Conservation (phyloP, 2,888 invertebrate genomes). For the Unio delphinus region DNA sequence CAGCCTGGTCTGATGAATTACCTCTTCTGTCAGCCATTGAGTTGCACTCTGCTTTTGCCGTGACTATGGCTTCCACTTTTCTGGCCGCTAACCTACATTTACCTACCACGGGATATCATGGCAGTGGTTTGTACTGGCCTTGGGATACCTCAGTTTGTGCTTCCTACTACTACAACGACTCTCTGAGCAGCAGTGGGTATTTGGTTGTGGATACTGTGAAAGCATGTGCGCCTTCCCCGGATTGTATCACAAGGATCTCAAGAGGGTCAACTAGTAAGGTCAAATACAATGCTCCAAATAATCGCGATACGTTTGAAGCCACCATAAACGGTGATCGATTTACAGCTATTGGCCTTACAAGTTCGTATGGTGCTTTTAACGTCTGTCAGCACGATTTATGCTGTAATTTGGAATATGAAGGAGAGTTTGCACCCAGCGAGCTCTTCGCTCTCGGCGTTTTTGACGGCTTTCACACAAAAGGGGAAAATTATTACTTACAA, state of each 20-base stretch:
- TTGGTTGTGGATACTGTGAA: constrained; percentile 20
- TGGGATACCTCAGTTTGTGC: constrained; percentile 23
- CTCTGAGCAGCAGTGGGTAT: constrained; percentile 8
- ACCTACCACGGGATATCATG: constrained; percentile 16
- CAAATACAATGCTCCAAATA: background rate
- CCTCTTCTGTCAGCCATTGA: constrained; percentile 29
- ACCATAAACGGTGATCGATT: constrained; percentile 23
- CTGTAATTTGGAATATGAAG: constrained; percentile 18
- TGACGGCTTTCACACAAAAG: constrained; percentile 22
- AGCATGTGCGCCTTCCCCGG: constrained; percentile 3
- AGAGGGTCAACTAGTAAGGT: background rate
- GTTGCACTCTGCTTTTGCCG: constrained; percentile 31
- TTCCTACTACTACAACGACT: constrained; percentile 15
- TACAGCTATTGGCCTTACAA: constrained; percentile 5
- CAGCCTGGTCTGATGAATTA: constrained; percentile 67
- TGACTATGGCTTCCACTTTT: constrained; percentile 20
- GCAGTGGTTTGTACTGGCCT: constrained; percentile 36
- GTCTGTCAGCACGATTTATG: constrained; percentile 25
- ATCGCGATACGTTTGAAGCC: constrained; percentile 1
- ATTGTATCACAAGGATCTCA: background rate
- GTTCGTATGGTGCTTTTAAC: constrained; percentile 2
- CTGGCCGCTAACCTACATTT: constrained; percentile 26
- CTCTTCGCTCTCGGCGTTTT: constrained; percentile 25
- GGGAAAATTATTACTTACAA: constrained; percentile 17
- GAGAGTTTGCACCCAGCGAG: constrained; percentile 7